Evolutionary conservation across 2,888 invertebrate species (phyloP).

Genomic region (Synergus umbraculus): DNA sequence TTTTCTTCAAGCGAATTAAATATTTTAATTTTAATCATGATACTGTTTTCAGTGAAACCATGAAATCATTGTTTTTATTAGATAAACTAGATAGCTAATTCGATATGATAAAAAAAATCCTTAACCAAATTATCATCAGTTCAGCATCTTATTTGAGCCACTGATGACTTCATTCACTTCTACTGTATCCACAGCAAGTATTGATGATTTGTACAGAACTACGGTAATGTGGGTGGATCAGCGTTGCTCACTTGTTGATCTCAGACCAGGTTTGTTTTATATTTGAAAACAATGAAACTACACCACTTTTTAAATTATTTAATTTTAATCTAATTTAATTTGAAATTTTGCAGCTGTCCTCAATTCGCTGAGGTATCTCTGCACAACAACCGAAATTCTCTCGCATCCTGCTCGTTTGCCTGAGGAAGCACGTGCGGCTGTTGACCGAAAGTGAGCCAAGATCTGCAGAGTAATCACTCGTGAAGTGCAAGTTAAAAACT

Average conservation of each 20-base stretch:
- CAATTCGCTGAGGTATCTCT: slow-evolving; percentile 92
- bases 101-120: slow-evolving; percentile 47
- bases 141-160: slow-evolving; percentile 94
- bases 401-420: slow-evolving; percentile 92
- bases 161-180: slow-evolving; percentile 94
- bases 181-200: slow-evolving; percentile 93
- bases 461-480: slow-evolving; percentile 25
- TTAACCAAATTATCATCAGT: slow-evolving; percentile 80
- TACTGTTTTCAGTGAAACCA: not conserved
- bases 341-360: slow-evolving; percentile 87
- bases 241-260: slow-evolving; percentile 95
- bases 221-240: slow-evolving; percentile 97
- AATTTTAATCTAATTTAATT: not conserved
- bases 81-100: not conserved
- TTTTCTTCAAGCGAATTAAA: slow-evolving; percentile 67
- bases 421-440: slow-evolving; percentile 92
- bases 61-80: not conserved
- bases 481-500: slow-evolving; percentile 24
- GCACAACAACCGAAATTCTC: slow-evolving; percentile 95
- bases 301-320: not conserved
- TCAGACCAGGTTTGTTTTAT: slow-evolving; percentile 88
- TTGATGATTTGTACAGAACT: slow-evolving; percentile 94
- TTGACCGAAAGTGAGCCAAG: slow-evolving; percentile 72
- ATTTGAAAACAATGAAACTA: slow-evolving; percentile 22
- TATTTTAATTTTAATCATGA: not conserved